Evolutionary conservation across 2,797 vertebrate species (phyloP).

Genomic region (Oreochromis grahami): DNA sequence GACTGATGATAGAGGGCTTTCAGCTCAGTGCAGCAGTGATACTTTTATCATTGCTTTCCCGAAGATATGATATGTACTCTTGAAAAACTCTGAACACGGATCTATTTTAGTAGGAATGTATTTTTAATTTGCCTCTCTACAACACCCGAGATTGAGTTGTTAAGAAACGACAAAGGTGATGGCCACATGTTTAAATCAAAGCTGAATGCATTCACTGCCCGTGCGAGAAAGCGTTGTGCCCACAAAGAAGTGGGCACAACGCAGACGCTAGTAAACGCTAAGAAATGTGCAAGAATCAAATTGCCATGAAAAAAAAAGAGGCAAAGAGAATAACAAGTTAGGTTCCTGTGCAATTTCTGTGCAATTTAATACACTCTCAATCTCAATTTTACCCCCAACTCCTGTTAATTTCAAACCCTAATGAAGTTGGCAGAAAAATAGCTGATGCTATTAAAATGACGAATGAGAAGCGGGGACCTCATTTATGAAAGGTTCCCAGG

Average conservation of each 20-base stretch:
- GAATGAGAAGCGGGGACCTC: slow-evolving; percentile 50
- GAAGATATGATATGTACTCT: not conserved
- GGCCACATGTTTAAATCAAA: not conserved
- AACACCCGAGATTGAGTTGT: not conserved
- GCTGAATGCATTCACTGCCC: too few species aligned
- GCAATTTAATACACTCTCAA: slow-evolving; percentile 42
- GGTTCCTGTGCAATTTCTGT: slow-evolving; percentile 1
- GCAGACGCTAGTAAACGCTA: not conserved
- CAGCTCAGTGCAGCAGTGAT: not conserved
- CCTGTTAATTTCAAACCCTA: slow-evolving; percentile 44
- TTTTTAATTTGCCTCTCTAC: not conserved
- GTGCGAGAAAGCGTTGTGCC: not conserved
- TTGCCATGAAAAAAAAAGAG: not conserved
- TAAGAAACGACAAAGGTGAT: not conserved
- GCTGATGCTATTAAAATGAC: slow-evolving; percentile 57
- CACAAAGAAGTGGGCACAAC: not conserved
- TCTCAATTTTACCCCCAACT: slow-evolving; percentile 46
- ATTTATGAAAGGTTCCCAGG: slow-evolving; percentile 46
- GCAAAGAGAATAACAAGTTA: not conserved
- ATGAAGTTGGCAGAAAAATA: slow-evolving; percentile 54
- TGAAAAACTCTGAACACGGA: not conserved
- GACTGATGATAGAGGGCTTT: not conserved
- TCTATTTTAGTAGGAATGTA: not conserved
- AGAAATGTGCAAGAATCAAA: not conserved
- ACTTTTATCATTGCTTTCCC: not conserved